Evolutionary conservation across 2,113 vertebrate genomes (phyloP).

Genomic region (Cyphomyrus discorhynchus): DNA sequence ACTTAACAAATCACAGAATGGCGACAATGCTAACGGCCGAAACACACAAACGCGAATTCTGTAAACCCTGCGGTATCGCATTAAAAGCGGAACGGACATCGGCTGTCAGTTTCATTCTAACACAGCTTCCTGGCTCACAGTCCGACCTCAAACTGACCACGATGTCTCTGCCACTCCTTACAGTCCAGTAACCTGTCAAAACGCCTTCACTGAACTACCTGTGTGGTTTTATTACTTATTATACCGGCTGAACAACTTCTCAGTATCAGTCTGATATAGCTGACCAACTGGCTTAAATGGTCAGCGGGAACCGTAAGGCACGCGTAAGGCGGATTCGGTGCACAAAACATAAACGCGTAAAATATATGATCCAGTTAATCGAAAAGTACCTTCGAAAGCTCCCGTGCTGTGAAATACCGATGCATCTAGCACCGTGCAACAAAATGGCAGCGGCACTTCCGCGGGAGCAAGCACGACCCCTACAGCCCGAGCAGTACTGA

Average conservation of each 20-base stretch:
- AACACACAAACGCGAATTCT: not conserved
- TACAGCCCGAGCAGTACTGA: not conserved
- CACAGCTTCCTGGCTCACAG: not conserved
- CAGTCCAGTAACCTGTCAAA: not conserved
- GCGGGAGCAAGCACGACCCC: not conserved
- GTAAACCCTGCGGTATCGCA: not conserved
- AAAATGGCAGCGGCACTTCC: not conserved
- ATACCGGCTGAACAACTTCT: not conserved
- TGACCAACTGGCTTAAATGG: not conserved
- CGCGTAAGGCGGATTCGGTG: not conserved
- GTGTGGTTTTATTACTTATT: not conserved
- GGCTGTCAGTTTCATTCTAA: not conserved
- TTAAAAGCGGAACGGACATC: not conserved
- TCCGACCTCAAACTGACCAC: not conserved
- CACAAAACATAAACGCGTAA: not conserved
- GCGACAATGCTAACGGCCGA: not conserved
- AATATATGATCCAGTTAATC: not conserved
- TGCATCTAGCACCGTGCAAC: not conserved
- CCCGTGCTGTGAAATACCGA: not conserved
- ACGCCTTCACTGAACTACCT: not conserved
- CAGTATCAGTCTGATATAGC: not conserved
- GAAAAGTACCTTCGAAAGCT: not conserved
- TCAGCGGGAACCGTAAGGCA: not conserved
- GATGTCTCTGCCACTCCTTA: not conserved
- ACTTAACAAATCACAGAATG: not conserved